Percentiles rank a stretch among this genome's conserved stretches.
Conservation (phyloP, 2,888 invertebrate species). For the Ypsolopha scabrella region DNA sequence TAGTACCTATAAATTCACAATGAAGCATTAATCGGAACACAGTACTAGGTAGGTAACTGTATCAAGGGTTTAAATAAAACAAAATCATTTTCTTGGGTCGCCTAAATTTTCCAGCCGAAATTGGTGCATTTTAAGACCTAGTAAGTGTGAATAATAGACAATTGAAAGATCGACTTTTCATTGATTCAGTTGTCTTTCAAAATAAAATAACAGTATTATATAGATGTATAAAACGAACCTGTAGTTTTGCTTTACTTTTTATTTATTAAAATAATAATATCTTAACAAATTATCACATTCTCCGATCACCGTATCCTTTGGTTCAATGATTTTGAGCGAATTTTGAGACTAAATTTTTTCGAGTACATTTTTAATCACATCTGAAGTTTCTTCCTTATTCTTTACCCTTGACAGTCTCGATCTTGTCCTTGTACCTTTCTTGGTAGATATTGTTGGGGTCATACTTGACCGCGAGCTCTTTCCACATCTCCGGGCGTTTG, state of each 20-base stretch:
- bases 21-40: too few relatives aligned
- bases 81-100: too few relatives aligned
- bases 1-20: too few relatives aligned
- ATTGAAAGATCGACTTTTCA: too few relatives aligned
- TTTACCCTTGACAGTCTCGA: constrained; percentile 30
- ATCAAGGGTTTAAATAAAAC: too few relatives aligned
- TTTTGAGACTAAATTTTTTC: not conserved
- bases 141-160: too few relatives aligned
- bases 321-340: not conserved
- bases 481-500: constrained; percentile 76
- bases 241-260: not conserved
- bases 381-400: not conserved
- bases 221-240: too few relatives aligned
- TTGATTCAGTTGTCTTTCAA: too few relatives aligned
- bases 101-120: too few relatives aligned
- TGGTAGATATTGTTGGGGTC: constrained; percentile 78
- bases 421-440: constrained; percentile 70
- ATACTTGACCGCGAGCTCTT: constrained; percentile 75
- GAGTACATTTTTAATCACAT: not conserved
- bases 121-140: too few relatives aligned
- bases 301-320: not conserved
- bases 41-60: too few relatives aligned
- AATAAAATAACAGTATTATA: too few relatives aligned
- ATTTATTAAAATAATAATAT: not conserved
- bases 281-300: not conserved